Conservation (phyloP, 2,113 vertebrate genomes). For the Saiga tatarica region DNA sequence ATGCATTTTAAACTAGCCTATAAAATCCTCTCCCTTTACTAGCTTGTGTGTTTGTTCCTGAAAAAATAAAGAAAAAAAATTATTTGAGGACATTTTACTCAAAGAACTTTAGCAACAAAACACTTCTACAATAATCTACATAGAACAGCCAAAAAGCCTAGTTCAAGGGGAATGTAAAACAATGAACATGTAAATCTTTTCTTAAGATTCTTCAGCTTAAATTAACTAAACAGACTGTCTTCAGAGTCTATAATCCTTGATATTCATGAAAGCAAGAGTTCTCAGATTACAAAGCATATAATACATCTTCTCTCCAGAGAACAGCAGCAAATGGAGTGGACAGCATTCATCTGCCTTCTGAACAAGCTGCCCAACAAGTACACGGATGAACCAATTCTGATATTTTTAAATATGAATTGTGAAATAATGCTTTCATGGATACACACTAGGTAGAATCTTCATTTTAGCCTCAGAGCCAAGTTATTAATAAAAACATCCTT, state of each 20-base stretch:
- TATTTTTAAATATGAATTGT: background rate
- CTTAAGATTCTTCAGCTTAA: constrained; percentile 6
- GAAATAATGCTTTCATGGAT: background rate
- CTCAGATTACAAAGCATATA: background rate
- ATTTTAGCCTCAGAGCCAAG: background rate
- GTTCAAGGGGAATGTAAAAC: background rate
- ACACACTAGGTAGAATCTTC: background rate
- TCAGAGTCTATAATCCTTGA: background rate
- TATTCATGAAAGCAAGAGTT: background rate
- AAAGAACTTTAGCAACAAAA: constrained; percentile 18
- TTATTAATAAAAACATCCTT: background rate
- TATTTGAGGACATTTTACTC: background rate
- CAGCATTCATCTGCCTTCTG: background rate
- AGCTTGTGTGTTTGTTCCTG: background rate
- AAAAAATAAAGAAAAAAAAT: background rate
- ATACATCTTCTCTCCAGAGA: background rate
- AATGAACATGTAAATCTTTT: background rate
- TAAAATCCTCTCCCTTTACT: background rate
- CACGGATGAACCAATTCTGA: background rate
- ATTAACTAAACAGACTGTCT: constrained; percentile 33
- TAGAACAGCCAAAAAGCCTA: background rate
- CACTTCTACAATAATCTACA: background rate
- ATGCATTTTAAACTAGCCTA: background rate
- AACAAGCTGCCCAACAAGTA: background rate
- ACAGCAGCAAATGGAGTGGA: background rate